These are phyloP conservation scores for Drosophila nr. perissopoda DNA, from an alignment of 2,888 invertebrate species.

Conservation along the genomic window DNA sequence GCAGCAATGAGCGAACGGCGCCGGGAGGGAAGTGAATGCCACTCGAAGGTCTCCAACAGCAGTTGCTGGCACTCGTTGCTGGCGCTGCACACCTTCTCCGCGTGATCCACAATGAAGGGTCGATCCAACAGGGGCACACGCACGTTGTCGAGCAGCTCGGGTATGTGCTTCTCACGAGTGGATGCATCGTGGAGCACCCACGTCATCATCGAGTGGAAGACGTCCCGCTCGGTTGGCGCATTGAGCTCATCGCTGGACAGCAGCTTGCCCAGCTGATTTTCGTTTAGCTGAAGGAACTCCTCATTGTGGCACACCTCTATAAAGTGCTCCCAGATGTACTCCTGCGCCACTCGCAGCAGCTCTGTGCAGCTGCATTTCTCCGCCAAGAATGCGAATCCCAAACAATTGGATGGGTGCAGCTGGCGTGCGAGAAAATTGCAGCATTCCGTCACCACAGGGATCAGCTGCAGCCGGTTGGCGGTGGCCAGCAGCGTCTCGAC, in stretches of 20 bases:
- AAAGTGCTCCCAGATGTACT: too few relatives aligned
- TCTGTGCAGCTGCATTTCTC: slow-evolving; percentile 87
- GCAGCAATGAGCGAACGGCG: slow-evolving; percentile 89
- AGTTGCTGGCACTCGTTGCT: slow-evolving; percentile 91
- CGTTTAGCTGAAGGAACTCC: too few relatives aligned
- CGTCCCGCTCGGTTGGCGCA: slow-evolving; percentile 94
- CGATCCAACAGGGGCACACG: slow-evolving; percentile 94
- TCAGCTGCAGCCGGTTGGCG: slow-evolving; percentile 94
- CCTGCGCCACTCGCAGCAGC: too few relatives aligned
- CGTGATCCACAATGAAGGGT: slow-evolving; percentile 95
- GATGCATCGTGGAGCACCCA: slow-evolving; percentile 94
- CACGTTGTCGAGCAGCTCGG: slow-evolving; percentile 90
- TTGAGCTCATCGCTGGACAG: slow-evolving; percentile 96
- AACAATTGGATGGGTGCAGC: slow-evolving; percentile 93
- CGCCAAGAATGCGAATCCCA: slow-evolving; percentile 96
- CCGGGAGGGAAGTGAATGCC: slow-evolving; percentile 91
- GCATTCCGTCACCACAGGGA: slow-evolving; percentile 94
- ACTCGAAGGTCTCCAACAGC: slow-evolving; percentile 96
- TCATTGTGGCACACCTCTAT: too few relatives aligned
- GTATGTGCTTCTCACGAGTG: slow-evolving; percentile 89
- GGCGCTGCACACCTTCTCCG: slow-evolving; percentile 88
- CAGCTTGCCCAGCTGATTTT: slow-evolving; percentile 90
- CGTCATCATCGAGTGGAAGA: slow-evolving; percentile 93
- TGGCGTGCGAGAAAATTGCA: slow-evolving; percentile 95
- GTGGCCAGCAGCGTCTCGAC: slow-evolving; percentile 95